Evolutionary conservation across 2,797 vertebrate species (phyloP), one percentile per base, ranked within the genome.

Genomic region (Limnodromus scolopaceus): DNA sequence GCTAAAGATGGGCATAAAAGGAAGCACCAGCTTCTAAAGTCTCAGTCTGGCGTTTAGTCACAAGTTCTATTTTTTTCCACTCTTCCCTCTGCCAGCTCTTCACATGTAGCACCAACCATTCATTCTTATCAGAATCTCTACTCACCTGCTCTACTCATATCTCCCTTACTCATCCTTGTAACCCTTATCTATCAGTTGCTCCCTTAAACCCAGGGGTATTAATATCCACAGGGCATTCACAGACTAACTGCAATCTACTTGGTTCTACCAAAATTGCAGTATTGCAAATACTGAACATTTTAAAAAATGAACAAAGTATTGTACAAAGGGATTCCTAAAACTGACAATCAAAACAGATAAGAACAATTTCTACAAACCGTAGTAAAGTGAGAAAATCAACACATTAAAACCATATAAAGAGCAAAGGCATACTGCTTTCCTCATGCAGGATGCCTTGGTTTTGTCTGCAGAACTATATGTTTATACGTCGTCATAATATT

Each of bases 291-390:
- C 6, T 13, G 32, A 72, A 20, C 23, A 45, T 64, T 75, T 60
- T 0, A 1, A 10, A 48, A 85, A 63, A 48, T 11, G 15, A 0
- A 1, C 2, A 12, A 74, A 63, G n/a, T 43, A 17, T n/a, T 36
- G 16, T 38, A 74, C 0, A 1, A 54, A 51, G 2, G 1, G 23
- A 58, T 48, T 81, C 12, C 14, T 53, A 69, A 80, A 87, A 72
- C 45, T 57, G 36, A 39, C 0, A 1, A 38, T 43, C 64, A 72
- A 58, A 6, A 10, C 46, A 83, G 30, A n/a, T 3, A 72, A 49
- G 6, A 24, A 38, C 45, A 84, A 3, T 5, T 87, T 41, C 69
- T 70, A 68, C 16, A 88, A 77, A 57, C 0, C 0, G 1, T 1
- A 84, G 14, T 24, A 53, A 91, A 87, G 45, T 48, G 19, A 74